Evolutionary conservation across 2,113 vertebrate species (phyloP), one percentile per base, ranked within the genome.

Genomic region (Pygoscelis antarcticus): DNA sequence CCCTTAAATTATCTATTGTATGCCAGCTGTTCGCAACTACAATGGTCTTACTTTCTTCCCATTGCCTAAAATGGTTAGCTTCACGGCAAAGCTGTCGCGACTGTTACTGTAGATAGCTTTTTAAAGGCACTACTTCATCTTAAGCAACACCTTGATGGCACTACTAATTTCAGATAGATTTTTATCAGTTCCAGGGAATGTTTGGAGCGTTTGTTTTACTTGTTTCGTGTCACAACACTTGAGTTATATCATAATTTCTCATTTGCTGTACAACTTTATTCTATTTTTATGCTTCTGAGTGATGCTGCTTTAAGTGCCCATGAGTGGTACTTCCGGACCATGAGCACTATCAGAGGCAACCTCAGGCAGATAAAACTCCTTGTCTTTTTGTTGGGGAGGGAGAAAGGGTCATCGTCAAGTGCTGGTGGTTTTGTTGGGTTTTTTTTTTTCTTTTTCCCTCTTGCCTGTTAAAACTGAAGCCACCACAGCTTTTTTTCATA

Each of bases 1-100:
- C 97, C 97, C 96, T 98, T 98, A 98, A 98, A 98, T 98, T 98
- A 98, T 98, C 98, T 98, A 98, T 98, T 98, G 98, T 98, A 95
- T 96, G 97, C 98, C 98, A 98, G 98, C 98, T 98, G 98, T 98
- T 98, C 98, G 85, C 98, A 97, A 98, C 97, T 95, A 96, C 97
- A 98, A 71, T 38, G 93, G 87, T 87, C 94, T 97, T 91, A 83
- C 95, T 98, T 97, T 98, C 97, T 96, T 97, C 95, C 95, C 95
- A 22, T 87, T 97, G 97, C 97, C 96, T 96, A 97, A 97, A 98
- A 98, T 92, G 91, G 97, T 96, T 97, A 79, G 94, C 96, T 97
- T 96, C 90, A 88, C 94, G 51, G 84, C 92, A 86, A 94, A 93
- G 89, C 95, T 96, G 90, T 81, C 2, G 30, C 18, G 51, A 40